Base-by-base conservation (phyloP, 2,113 vertebrate species). In the Callipepla californica region DNA sequence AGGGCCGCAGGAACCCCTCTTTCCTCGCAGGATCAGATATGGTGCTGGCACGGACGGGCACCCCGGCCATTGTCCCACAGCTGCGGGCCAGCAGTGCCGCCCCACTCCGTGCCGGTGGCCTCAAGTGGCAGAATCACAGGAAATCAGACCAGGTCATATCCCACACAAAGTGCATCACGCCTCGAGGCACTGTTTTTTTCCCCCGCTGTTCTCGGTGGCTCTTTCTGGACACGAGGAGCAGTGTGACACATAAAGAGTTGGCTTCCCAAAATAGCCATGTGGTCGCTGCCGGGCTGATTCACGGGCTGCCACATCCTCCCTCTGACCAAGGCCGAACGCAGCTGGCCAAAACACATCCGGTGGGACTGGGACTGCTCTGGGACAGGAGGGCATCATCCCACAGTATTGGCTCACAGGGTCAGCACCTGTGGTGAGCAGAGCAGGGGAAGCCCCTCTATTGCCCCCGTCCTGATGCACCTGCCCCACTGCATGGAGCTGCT, bases 1-100 rank as follows among this genome's bases (percentile, higher is more conserved):
- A 67, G 91, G 80, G 79, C 38, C 0, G 30, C 91, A 94, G 96
- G 78, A 96, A 81, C 70, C 67, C 69, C 25, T n/a, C 42, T 92
- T 78, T 76, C 94, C 91, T 83, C 2, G 2, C 50, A 87, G 42
- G 93, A 85, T 87, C 97, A 78, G 95, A 90, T 67, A 87, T 80
- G 44, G 74, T 81, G 93, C 91, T 65, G 92, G 74, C 57, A 26
- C 62, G 40, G 28, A 72, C 3, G 65, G 78, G 77, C 5, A 51
- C 82, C 26, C 95, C 36, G 5, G 77, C 75, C 90, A 91, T 96
- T 96, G 95, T 97, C 9, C 3, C 18, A 0, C 5, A 8, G 50
- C 94, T 76, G 77, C 38, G 2, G 5, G 84, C 72, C 6, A 1
- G 23, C 14, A 6, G 68, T 26, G 1, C 28, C 88, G 34, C 90